A percentile compares a stretch with the other conserved stretches of the same genome.
Evolutionary conservation across 1,140 invertebrate species (phyloP).

Genomic region (Diploscapter pachys): DNA sequence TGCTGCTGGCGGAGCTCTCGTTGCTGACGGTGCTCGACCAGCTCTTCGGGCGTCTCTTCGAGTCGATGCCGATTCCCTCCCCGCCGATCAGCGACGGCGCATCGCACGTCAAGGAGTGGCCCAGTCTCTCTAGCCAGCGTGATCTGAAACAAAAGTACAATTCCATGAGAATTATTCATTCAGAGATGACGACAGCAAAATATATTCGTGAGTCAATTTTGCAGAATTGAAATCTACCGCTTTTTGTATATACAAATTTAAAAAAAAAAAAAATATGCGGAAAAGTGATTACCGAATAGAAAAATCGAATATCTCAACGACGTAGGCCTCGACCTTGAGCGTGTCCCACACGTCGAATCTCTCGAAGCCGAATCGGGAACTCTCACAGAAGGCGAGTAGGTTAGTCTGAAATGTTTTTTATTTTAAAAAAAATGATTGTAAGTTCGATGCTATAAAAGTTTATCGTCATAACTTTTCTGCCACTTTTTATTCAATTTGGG

Average conservation of each 20-base stretch:
- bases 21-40: slow-evolving; percentile 26
- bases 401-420: slow-evolving; percentile 17
- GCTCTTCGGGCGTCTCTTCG: slow-evolving; percentile 25
- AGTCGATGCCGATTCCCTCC: slow-evolving; percentile 15
- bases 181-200: no score
- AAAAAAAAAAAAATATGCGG: slow-evolving; percentile 8
- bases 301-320: slow-evolving; percentile 45
- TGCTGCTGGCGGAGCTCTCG: slow-evolving; percentile 17
- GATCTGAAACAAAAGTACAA: no score
- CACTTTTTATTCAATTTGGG: neutral
- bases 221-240: no score
- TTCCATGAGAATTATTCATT: no score
- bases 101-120: no score
- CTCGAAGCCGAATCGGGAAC: slow-evolving; percentile 19
- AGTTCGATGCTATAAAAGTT: neutral
- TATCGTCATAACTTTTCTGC: neutral
- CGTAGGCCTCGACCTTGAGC: slow-evolving; percentile 49
- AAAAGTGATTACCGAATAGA: slow-evolving; percentile 5
- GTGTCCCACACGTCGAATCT: slow-evolving; percentile 57
- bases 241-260: no score
- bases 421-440: neutral
- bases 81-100: neutral
- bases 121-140: no score
- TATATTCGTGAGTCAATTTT: no score
- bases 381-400: slow-evolving; percentile 12